Conservation (phyloP, 2,888 invertebrate species). For the Protophormia terraenovae region DNA sequence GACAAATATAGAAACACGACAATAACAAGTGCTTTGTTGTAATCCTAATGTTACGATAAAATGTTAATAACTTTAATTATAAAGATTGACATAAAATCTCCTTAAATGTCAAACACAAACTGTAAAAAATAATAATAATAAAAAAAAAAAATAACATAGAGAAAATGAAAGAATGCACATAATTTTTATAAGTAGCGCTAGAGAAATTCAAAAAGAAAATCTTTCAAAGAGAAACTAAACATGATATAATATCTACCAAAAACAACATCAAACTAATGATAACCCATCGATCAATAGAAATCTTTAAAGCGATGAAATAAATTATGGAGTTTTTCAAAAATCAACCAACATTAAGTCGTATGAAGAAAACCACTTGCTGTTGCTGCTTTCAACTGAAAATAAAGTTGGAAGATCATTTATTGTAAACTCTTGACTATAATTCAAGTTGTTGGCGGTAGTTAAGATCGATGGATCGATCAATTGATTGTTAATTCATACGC, state of each 20-base stretch:
- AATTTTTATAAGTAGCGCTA: conserved; percentile 4
- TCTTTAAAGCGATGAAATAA: conserved; percentile 61
- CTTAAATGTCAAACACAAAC: conserved; percentile 55
- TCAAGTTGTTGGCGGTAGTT: conserved; percentile 56
- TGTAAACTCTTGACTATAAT: conserved; percentile 13
- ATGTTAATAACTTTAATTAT: conserved; percentile 66
- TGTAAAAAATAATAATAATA: not conserved
- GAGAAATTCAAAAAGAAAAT: conserved; percentile 19
- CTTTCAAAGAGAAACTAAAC: not conserved
- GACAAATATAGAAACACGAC: conserved; percentile 58
- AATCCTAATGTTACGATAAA: conserved; percentile 53
- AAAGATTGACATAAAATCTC: conserved; percentile 63
- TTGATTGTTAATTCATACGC: conserved; percentile 17
- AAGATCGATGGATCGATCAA: not conserved
- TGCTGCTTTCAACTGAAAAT: not conserved
- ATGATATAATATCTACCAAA: conserved; percentile 33
- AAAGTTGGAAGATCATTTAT: conserved; percentile 23
- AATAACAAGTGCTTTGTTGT: conserved; percentile 37
- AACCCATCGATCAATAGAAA: conserved; percentile 47
- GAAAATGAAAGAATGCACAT: conserved; percentile 14
- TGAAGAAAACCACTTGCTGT: conserved; percentile 5
- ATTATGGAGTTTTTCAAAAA: conserved; percentile 43
- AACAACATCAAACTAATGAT: not conserved
- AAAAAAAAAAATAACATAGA: not conserved
- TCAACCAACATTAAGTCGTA: not conserved